Conservation (phyloP, 2,888 invertebrate species). For the Ischnura elegans region DNA sequence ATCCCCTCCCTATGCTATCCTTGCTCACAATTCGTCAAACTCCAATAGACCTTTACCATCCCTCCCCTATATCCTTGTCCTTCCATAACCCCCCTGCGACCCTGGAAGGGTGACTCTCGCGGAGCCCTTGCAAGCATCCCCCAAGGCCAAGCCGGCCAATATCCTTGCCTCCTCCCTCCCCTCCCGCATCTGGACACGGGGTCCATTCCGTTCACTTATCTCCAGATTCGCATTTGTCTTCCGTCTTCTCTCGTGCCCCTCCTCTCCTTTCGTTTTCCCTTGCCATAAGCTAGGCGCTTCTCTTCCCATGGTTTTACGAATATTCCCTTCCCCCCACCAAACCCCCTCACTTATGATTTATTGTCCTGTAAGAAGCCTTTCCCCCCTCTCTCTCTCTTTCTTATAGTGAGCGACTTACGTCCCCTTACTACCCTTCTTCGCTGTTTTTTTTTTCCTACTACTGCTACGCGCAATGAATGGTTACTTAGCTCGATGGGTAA, state of each 20-base stretch:
- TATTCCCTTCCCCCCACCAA: not conserved
- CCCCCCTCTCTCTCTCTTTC: not conserved
- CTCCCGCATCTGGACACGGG: not conserved
- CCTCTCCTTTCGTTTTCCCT: not conserved
- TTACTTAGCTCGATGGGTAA: too few relatives aligned
- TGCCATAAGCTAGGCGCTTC: constrained; percentile 29
- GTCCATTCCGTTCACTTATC: constrained; percentile 66
- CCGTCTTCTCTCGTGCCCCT: too few relatives aligned
- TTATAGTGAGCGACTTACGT: too few relatives aligned
- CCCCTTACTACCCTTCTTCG: too few relatives aligned
- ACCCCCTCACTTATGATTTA: constrained; percentile 55
- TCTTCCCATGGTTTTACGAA: not conserved
- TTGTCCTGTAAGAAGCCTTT: constrained; percentile 17
- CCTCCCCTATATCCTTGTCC: not conserved
- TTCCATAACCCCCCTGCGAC: not conserved
- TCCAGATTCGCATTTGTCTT: constrained; percentile 63
- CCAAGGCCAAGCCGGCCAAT: constrained; percentile 63
- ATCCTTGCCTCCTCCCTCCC: not conserved
- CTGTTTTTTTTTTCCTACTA: not conserved
- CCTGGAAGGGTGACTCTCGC: not conserved
- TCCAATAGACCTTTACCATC: constrained; percentile 60
- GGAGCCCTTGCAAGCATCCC: not conserved
- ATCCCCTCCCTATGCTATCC: not conserved
- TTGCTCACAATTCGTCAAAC: constrained; percentile 59
- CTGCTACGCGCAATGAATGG: not conserved